Evolutionary conservation across 2,797 vertebrate genomes (phyloP).

Genomic region (Toxotes lorentzi): DNA sequence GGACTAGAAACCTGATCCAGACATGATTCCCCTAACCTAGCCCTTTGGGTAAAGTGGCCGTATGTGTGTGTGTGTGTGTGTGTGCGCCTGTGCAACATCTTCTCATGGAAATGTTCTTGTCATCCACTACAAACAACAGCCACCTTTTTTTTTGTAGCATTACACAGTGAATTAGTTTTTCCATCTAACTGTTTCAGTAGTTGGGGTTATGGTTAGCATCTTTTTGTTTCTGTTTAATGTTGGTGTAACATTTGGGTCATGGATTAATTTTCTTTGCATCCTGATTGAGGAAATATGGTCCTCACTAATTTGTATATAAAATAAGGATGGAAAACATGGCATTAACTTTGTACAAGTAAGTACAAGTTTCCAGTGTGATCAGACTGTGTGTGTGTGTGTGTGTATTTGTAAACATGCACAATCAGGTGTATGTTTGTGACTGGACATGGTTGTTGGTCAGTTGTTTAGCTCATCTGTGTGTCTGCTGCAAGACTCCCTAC

Average conservation of each 20-base stretch:
- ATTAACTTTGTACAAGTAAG: background rate
- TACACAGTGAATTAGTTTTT: constrained; percentile 9
- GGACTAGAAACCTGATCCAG: constrained; percentile 84
- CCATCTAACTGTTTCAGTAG: background rate
- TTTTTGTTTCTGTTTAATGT: background rate
- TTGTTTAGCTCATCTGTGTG: constrained; percentile 78
- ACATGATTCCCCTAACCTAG: constrained; percentile 76
- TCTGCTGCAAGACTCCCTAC: constrained; percentile 76
- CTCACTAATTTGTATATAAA: background rate
- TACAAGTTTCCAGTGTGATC: background rate
- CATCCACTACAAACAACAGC: constrained; percentile 9
- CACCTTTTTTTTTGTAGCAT: background rate
- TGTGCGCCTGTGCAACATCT: constrained; percentile 51
- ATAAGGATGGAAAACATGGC: constrained; percentile 14
- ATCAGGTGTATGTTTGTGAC: constrained; percentile 49
- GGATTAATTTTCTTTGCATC: background rate
- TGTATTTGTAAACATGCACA: constrained; percentile 17
- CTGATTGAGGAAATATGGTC: background rate
- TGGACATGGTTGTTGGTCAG: constrained; percentile 70
- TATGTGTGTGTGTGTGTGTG: constrained; percentile 36
- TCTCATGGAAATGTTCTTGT: constrained; percentile 45
- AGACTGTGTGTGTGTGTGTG: constrained; percentile 13
- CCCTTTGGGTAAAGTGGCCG: constrained; percentile 65
- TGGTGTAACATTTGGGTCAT: background rate
- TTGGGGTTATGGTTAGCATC: background rate